A percentile compares a stretch with the other conserved stretches of the same genome.
Evolutionary conservation across 2,888 invertebrate species (phyloP).

Genomic region (Caenorhabditis imperialis): DNA sequence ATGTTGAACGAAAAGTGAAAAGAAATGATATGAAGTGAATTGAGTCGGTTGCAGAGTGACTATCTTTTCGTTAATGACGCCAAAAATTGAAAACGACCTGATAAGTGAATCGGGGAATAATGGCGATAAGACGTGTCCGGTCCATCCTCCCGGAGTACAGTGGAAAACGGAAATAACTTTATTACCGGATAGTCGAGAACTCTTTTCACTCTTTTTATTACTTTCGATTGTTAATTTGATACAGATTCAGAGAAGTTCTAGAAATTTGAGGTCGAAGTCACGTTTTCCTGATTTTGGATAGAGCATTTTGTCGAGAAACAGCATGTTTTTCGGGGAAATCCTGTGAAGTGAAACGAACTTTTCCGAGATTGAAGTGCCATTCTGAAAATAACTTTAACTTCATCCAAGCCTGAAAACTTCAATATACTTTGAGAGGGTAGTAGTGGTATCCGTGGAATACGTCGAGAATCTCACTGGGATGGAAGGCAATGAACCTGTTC

Average conservation of each 20-base stretch:
- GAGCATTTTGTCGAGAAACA: constrained; percentile 20
- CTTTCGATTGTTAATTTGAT: too few species aligned
- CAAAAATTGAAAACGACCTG: too few species aligned
- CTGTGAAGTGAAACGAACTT: constrained; percentile 40
- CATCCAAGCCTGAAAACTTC: background rate
- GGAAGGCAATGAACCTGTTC: constrained; percentile 32
- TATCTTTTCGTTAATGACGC: too few species aligned
- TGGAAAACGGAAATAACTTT: too few species aligned
- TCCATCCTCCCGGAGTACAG: too few species aligned
- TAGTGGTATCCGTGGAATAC: constrained; percentile 24
- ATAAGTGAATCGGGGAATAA: too few species aligned
- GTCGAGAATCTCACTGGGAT: constrained; percentile 9
- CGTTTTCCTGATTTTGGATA: constrained; percentile 20
- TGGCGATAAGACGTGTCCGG: too few species aligned
- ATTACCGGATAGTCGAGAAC: too few species aligned
- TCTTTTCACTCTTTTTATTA: too few species aligned
- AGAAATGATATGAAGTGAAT: constrained; percentile 12
- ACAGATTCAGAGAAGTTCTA: constrained; percentile 28
- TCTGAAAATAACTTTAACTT: constrained; percentile 8
- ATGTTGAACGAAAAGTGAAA: constrained; percentile 32
- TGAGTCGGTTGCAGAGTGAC: constrained; percentile 7
- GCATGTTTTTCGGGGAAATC: constrained; percentile 34
- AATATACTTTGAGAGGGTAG: constrained; percentile 24
- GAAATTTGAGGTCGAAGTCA: constrained; percentile 11
- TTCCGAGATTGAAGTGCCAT: constrained; percentile 20